Evolutionary conservation across 2,888 invertebrate genomes (phyloP).

Genomic region (Calliphora vomitoria): DNA sequence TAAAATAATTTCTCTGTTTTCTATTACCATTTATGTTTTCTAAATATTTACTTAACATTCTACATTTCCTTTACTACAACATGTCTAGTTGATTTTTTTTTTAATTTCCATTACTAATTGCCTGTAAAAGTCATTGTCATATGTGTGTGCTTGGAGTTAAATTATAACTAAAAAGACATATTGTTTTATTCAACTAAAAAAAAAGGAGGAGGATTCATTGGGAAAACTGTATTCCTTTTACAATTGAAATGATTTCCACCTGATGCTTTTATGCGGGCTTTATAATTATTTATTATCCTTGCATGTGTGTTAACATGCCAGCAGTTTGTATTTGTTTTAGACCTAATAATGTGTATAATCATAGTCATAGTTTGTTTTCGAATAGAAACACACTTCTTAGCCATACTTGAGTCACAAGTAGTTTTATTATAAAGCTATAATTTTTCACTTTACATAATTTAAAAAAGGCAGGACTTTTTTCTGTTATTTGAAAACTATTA

Average conservation of each 20-base stretch:
- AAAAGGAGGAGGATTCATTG: slow-evolving; percentile 36
- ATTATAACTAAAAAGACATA: slow-evolving; percentile 13
- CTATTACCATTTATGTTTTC: slow-evolving; percentile 50
- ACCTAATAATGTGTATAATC: slow-evolving; percentile 52
- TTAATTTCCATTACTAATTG: slow-evolving; percentile 70
- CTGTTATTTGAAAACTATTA: slow-evolving; percentile 60
- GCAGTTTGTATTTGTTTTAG: slow-evolving; percentile 42
- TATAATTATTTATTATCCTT: slow-evolving; percentile 70
- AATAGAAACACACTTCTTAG: slow-evolving; percentile 28
- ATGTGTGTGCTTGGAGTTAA: slow-evolving; percentile 14
- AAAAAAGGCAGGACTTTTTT: slow-evolving; percentile 29
- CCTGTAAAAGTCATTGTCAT: slow-evolving; percentile 62
- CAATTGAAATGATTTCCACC: slow-evolving; percentile 69
- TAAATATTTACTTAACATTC: slow-evolving; percentile 66
- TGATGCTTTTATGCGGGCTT: slow-evolving; percentile 74
- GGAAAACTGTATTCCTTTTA: slow-evolving; percentile 15
- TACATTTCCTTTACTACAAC: slow-evolving; percentile 24
- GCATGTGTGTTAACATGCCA: slow-evolving; percentile 52
- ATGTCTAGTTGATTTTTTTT: slow-evolving; percentile 13
- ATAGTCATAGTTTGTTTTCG: slow-evolving; percentile 19
- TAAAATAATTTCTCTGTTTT: slow-evolving; percentile 6
- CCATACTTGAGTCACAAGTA: slow-evolving; percentile 11
- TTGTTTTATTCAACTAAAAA: background rate
- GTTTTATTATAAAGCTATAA: slow-evolving; percentile 60
- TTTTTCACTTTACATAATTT: slow-evolving; percentile 72